Evolutionary conservation across 2,113 vertebrate genomes (phyloP).

Genomic region (Bettongia penicillata): DNA sequence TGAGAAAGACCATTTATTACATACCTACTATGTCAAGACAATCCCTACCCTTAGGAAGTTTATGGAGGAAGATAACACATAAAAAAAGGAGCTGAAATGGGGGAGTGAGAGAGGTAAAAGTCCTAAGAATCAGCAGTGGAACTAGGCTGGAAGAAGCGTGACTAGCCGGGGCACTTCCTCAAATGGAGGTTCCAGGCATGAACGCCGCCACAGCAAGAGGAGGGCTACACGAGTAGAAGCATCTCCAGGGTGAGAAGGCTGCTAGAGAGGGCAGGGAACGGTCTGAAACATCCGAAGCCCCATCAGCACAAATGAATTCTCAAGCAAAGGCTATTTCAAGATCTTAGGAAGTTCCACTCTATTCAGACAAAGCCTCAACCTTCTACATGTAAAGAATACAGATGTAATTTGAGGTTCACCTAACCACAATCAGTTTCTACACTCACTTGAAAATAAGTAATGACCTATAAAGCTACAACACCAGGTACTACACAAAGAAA

Average conservation of each 20-base stretch:
- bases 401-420: slow-evolving; percentile 45
- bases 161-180: background rate
- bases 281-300: background rate
- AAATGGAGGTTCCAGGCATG: background rate
- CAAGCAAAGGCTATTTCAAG: slow-evolving; percentile 49
- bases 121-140: background rate
- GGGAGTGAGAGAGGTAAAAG: background rate
- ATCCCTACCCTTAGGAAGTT: background rate
- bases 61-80: background rate
- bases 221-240: no score
- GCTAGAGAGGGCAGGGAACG: background rate
- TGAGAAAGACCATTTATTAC: no score
- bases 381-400: slow-evolving; percentile 16
- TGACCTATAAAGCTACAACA: background rate
- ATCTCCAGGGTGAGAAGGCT: no score
- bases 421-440: slow-evolving; percentile 21
- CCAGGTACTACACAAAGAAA: slow-evolving; percentile 60
- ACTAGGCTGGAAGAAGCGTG: background rate
- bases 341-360: slow-evolving; percentile 40
- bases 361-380: slow-evolving; percentile 38
- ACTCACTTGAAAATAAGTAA: slow-evolving; percentile 38
- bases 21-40: background rate
- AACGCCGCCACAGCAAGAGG: background rate
- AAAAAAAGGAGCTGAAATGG: background rate
- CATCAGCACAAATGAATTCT: slow-evolving; percentile 45